Evolutionary conservation across 1,140 invertebrate genomes (phyloP).

Genomic region (Drosophila ananassae): DNA sequence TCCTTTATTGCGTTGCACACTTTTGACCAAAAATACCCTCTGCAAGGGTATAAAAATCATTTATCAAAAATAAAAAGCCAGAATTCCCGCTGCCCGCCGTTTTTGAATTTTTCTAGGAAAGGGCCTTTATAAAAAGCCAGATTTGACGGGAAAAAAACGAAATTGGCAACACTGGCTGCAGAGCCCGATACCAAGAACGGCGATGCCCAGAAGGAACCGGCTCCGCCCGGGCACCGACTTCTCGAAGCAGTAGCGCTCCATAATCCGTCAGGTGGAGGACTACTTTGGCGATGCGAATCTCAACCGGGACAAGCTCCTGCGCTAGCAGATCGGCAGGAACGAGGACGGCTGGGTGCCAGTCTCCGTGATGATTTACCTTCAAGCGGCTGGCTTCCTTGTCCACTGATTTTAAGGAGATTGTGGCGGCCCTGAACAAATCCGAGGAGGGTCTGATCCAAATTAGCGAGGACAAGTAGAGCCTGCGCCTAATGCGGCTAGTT

Average conservation of each 20-base stretch:
- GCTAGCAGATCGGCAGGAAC: slow-evolving; percentile 90
- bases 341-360: slow-evolving; percentile 96
- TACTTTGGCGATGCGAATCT: slow-evolving; percentile 94
- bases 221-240: slow-evolving; percentile 27
- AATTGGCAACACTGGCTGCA: no score
- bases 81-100: no score
- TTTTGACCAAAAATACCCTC: no score
- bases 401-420: slow-evolving; percentile 89
- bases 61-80: no score
- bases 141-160: no score
- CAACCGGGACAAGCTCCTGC: slow-evolving; percentile 94
- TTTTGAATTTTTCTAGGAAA: no score
- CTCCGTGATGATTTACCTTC: slow-evolving; percentile 93
- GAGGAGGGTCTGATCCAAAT: slow-evolving; percentile 90
- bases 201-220: slow-evolving; percentile 46
- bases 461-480: slow-evolving; percentile 92
- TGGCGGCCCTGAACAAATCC: slow-evolving; percentile 90
- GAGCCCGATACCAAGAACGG: slow-evolving; percentile 51
- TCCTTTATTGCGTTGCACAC: no score
- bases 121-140: no score
- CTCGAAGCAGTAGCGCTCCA: slow-evolving; percentile 85
- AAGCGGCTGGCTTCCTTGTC: slow-evolving; percentile 92
- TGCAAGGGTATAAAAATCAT: no score
- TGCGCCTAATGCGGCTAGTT: no score
- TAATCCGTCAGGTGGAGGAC: slow-evolving; percentile 88